These are phyloP conservation scores for Ricordea florida DNA, from an alignment of 92 coral and sea anemone species.

Conservation along the genomic window DNA sequence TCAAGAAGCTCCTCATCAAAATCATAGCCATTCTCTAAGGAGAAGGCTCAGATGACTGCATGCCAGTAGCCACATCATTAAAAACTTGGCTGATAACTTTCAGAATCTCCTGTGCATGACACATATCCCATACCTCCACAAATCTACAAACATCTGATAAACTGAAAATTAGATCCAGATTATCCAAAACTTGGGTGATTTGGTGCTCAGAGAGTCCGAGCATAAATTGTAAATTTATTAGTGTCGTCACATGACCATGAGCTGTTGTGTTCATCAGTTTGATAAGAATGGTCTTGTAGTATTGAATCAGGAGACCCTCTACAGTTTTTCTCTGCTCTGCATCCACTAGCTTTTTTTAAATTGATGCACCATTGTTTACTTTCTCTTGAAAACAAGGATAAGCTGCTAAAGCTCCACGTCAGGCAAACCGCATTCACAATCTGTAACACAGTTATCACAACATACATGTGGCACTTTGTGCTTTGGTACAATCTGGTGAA, in stretches of 20 bases:
- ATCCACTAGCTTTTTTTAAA: not conserved
- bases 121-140: slow-evolving; percentile 57
- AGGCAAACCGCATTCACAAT: slow-evolving; percentile 35
- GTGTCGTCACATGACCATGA: slow-evolving; percentile 8
- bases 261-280: slow-evolving; percentile 36
- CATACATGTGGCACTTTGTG: not conserved
- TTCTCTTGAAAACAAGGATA: slow-evolving; percentile 10
- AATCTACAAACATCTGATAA: slow-evolving; percentile 22
- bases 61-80: slow-evolving; percentile 19
- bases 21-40: slow-evolving; percentile 1
- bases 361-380: not conserved
- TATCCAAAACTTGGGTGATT: slow-evolving; percentile 42
- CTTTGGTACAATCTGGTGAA: no score
- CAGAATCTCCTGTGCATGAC: slow-evolving; percentile 32
- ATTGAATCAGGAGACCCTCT: slow-evolving; percentile 9
- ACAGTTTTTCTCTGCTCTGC: slow-evolving; percentile 25
- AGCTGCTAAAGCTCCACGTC: slow-evolving; percentile 4
- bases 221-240: slow-evolving; percentile 23
- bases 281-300: slow-evolving; percentile 30
- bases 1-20: slow-evolving; percentile 68
- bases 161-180: slow-evolving; percentile 24
- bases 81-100: slow-evolving; percentile 20
- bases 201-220: slow-evolving; percentile 42
- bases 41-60: not conserved
- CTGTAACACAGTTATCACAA: slow-evolving; percentile 46